These are phyloP conservation scores for Meteorus sp. DNA, from an alignment of 1,140 invertebrate species.

Conservation along the genomic window DNA sequence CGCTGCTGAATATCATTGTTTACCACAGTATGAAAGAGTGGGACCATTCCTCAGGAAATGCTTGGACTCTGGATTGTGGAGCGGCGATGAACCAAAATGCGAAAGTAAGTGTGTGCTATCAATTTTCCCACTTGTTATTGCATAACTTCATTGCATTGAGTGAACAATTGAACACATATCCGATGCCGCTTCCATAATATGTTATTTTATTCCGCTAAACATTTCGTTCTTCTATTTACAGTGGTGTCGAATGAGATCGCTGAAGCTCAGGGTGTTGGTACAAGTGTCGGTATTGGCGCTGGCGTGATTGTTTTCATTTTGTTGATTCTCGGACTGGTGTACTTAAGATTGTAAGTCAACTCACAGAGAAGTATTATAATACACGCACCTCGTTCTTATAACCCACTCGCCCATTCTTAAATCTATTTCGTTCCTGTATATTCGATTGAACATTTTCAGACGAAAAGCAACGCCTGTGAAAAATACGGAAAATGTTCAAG, in stretches of 20 bases:
- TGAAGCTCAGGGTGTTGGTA: constrained; percentile 71
- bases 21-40: constrained; percentile 79
- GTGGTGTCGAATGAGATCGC: constrained; percentile 61
- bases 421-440: constrained; percentile 23
- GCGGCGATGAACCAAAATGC: constrained; percentile 78
- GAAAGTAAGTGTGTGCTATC: constrained; percentile 59
- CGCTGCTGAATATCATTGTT: constrained; percentile 84
- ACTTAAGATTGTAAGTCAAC: constrained; percentile 72
- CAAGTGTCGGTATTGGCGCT: constrained; percentile 78
- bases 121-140: too few species aligned
- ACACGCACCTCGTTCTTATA: too few species aligned
- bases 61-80: constrained; percentile 80
- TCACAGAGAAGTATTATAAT: too few species aligned
- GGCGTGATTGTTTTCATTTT: constrained; percentile 76
- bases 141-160: too few species aligned
- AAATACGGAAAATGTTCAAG: constrained; percentile 84
- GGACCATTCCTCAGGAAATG: constrained; percentile 83
- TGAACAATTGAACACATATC: too few species aligned
- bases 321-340: constrained; percentile 74
- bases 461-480: constrained; percentile 82
- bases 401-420: too few species aligned
- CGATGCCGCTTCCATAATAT: too few species aligned
- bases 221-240: constrained; percentile 48
- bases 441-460: constrained; percentile 59
- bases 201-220: too few species aligned